A percentile compares a stretch with the other conserved stretches of the same genome.
These are phyloP conservation scores for Rhyacophila brunnea DNA, from an alignment of 1,140 invertebrate species.

Conservation along the genomic window DNA sequence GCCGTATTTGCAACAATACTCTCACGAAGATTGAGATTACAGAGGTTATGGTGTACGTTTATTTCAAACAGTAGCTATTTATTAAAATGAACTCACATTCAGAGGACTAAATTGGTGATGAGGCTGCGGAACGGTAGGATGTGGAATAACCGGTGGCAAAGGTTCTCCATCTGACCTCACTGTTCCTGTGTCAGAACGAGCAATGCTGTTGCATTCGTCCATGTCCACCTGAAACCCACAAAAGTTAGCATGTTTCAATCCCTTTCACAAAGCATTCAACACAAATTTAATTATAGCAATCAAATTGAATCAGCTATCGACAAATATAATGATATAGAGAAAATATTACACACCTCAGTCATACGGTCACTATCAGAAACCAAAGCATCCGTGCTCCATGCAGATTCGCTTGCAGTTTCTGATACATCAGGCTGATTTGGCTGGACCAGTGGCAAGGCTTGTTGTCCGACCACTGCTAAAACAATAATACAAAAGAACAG, in stretches of 20 bases:
- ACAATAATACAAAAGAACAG: neutral
- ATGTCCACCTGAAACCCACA: constrained; percentile 46
- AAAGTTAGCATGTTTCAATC: neutral
- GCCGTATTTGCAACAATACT: too few species aligned
- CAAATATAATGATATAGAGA: too few species aligned
- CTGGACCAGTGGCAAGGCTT: constrained; percentile 37
- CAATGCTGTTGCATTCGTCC: constrained; percentile 53
- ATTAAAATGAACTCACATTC: constrained; percentile 14
- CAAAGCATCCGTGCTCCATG: constrained; percentile 96
- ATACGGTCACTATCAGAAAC: constrained; percentile 92
- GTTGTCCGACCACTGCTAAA: constrained; percentile 10
- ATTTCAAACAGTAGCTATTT: too few species aligned
- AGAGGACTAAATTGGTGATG: constrained; percentile 23
- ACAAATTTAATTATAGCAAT: too few species aligned
- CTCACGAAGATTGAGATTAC: too few species aligned
- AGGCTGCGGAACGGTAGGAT: constrained; percentile 3
- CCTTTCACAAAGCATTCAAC: too few species aligned
- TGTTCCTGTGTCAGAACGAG: constrained; percentile 50
- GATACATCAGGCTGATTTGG: constrained; percentile 65
- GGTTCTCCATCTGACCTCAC: constrained; percentile 44
- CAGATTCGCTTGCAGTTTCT: constrained; percentile 89
- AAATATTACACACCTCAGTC: constrained; percentile 61
- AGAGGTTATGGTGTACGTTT: too few species aligned
- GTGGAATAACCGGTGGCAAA: constrained; percentile 16
- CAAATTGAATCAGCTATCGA: too few species aligned